Base-by-base conservation (phyloP, 1,140 invertebrate genomes). In the Drosophila navojoa region DNA sequence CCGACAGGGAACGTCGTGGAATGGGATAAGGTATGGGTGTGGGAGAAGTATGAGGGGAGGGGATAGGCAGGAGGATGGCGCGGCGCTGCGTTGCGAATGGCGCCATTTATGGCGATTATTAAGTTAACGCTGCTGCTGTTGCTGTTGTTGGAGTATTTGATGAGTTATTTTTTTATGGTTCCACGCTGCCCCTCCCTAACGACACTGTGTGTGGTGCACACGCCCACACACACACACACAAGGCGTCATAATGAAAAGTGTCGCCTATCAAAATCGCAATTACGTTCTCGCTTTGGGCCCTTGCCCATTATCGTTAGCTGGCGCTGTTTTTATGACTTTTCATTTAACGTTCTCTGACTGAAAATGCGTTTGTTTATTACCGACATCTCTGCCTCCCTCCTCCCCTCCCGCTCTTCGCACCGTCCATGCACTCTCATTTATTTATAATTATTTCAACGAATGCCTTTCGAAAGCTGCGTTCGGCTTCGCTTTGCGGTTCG, bases 41-140 rank as follows among this genome's bases (percentile, higher is more conserved):
- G 1, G 4, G 27, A 29, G 27, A 29, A 29, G 5, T 3, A 29
- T 4, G 5, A 16, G 44, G 29, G 47, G 49, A 19, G 57, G 15
- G 15, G 45, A 60, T 2, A 27, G 32, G 6, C 32, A 32, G 32
- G 32, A 50, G 49, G 59, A 19, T 45, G 22, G 52, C 44, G 45
- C 44, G 44, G 35, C 35, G 6, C 49, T 66, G 57, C 27, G 53
- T 35, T 32, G 42, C 54, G 71, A 69, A 73, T 73, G 71, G 81
- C 84, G 82, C 82, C 82, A 87, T 87, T 87, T 89, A 82, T 82
- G 84, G 75, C 66, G 72, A 79, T 77, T 77, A 79, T 73, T 73
- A 69, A 87, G 82, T 81, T 77, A 68, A 66, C 59, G 64, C 60
- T 47, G 55, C 40, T 76, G 13, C 47, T 16, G 42, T 5, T 16